Conservation (phyloP, 2,797 vertebrate genomes). For the Micromesistius poutassou region DNA sequence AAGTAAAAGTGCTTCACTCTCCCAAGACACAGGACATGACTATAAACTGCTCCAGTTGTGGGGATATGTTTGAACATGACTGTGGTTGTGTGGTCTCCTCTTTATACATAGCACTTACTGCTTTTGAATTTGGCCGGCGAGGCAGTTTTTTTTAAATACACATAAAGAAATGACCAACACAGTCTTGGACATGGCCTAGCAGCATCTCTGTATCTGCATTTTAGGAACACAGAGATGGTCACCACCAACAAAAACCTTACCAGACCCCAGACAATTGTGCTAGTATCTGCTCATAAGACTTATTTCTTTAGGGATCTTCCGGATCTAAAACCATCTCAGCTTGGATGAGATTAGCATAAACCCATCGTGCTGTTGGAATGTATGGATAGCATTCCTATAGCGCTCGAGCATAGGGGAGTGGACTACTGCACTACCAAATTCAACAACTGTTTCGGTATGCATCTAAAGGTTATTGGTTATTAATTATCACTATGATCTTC, state of each 20-base stretch:
- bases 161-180: background rate
- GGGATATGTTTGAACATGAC: conserved; percentile 28
- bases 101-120: background rate
- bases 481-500: background rate
- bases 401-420: background rate
- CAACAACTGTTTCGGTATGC: too few relatives aligned
- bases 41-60: background rate
- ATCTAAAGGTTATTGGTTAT: background rate
- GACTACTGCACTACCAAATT: background rate
- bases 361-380: background rate
- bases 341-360: background rate
- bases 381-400: background rate
- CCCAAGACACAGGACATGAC: background rate
- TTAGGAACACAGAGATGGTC: background rate
- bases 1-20: background rate
- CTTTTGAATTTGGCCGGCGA: background rate
- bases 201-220: background rate
- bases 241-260: background rate
- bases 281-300: too few relatives aligned
- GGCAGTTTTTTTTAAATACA: background rate
- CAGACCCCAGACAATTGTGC: too few relatives aligned
- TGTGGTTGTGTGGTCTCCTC: background rate
- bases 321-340: too few relatives aligned
- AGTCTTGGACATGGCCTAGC: background rate
- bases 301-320: background rate